Evolutionary conservation across 2,797 vertebrate genomes (phyloP).

Genomic region (Tenualosa thibaudeaui): DNA sequence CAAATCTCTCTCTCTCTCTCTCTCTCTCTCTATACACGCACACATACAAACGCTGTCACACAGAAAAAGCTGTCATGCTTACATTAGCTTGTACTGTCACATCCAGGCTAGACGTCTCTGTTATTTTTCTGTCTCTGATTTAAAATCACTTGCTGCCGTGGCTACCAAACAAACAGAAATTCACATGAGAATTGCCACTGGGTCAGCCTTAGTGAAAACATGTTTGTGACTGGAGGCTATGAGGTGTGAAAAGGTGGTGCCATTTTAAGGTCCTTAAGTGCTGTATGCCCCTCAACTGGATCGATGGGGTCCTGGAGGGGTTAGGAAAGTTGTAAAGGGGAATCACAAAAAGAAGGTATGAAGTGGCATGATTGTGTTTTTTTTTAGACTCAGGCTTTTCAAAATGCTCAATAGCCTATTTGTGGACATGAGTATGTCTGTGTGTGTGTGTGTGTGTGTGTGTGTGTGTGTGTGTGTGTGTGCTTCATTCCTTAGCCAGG

Average conservation of each 20-base stretch:
- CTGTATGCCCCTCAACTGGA: not conserved
- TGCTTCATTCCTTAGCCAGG: not conserved
- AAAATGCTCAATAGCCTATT: not conserved
- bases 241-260: not conserved
- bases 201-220: not conserved
- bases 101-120: not conserved
- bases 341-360: not conserved
- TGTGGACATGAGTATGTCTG: not conserved
- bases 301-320: not conserved
- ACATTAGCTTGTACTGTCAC: not conserved
- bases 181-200: not conserved
- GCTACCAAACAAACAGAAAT: not conserved
- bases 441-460: not conserved
- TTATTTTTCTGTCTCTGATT: not conserved
- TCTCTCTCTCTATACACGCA: not conserved
- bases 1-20: not conserved
- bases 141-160: not conserved
- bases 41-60: not conserved
- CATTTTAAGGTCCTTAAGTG: not conserved
- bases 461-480: not conserved
- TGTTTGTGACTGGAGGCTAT: not conserved
- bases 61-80: not conserved
- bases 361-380: not conserved
- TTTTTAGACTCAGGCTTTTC: not conserved
- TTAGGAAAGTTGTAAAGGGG: not conserved